A percentile compares a stretch with the other conserved stretches of the same genome.
These are phyloP conservation scores for Drosophila fulvimacula DNA, from an alignment of 2,888 invertebrate species.

Conservation along the genomic window DNA sequence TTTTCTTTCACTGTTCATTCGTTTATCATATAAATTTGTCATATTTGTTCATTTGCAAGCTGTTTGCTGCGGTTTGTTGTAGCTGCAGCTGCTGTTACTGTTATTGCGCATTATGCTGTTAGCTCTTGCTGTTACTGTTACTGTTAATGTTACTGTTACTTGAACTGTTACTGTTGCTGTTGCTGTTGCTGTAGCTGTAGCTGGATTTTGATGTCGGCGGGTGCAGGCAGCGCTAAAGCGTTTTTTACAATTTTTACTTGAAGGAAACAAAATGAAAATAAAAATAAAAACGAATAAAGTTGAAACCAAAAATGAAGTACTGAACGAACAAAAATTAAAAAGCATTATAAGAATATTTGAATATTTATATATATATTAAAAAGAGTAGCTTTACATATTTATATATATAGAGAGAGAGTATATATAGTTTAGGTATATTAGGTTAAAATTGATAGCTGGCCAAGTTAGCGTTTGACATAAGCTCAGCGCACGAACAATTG, in stretches of 20 bases:
- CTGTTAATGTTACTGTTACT: slow-evolving; percentile 36
- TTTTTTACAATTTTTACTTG: slow-evolving; percentile 53
- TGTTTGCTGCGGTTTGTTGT: slow-evolving; percentile 42
- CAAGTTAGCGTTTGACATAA: slow-evolving; percentile 30
- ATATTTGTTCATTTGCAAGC: slow-evolving; percentile 29
- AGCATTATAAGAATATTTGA: slow-evolving; percentile 34
- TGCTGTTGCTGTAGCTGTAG: slow-evolving; percentile 53
- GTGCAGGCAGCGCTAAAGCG: slow-evolving; percentile 68
- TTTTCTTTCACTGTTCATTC: slow-evolving; percentile 45
- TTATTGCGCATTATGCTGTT: slow-evolving; percentile 29
- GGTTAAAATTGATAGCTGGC: slow-evolving; percentile 23
- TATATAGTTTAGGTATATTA: slow-evolving; percentile 21
- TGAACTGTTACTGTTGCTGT: slow-evolving; percentile 5
- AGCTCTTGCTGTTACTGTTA: slow-evolving; percentile 40
- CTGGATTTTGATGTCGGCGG: slow-evolving; percentile 57
- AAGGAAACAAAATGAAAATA: slow-evolving; percentile 32
- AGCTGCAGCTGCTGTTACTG: slow-evolving; percentile 27
- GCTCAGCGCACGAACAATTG: slow-evolving; percentile 38
- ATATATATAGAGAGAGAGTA: slow-evolving; percentile 9
- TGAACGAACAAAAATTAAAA: slow-evolving; percentile 27
- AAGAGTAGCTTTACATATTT: slow-evolving; percentile 22
- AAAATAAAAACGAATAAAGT: slow-evolving; percentile 21
- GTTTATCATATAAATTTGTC: slow-evolving; percentile 9
- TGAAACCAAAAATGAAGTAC: slow-evolving; percentile 12
- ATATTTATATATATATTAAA: slow-evolving; percentile 19